These are phyloP conservation scores for Mormyrus proboscirostris DNA, from an alignment of 2,797 vertebrate genomes.

Conservation along the genomic window DNA sequence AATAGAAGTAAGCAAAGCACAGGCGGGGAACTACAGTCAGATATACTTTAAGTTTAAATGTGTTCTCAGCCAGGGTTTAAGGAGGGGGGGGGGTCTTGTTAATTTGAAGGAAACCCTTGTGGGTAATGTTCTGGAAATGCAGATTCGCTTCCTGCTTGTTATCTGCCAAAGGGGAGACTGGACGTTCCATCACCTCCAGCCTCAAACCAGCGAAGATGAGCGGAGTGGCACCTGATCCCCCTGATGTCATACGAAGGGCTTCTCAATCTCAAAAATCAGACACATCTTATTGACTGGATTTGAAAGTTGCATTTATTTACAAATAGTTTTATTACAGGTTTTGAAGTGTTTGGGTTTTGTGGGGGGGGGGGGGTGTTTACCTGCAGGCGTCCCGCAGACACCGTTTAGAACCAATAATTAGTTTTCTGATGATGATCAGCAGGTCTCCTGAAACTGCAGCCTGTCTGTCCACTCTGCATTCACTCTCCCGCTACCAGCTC, in stretches of 20 bases:
- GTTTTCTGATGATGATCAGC: not conserved
- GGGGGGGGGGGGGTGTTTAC: not conserved
- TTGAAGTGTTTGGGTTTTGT: not conserved
- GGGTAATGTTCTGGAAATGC: not conserved
- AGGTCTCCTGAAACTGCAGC: not conserved
- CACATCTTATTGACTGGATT: not conserved
- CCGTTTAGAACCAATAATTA: not conserved
- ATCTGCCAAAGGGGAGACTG: not conserved
- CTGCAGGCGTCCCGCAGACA: not conserved
- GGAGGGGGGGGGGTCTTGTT: not conserved
- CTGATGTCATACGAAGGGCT: not conserved
- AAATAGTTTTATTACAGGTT: constrained; percentile 27
- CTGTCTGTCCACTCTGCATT: not conserved
- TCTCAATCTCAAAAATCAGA: not conserved
- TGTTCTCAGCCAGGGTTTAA: not conserved
- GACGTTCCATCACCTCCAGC: not conserved
- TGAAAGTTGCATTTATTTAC: constrained; percentile 21
- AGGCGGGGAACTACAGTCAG: not conserved
- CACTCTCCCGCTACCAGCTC: not conserved
- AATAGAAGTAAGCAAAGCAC: not conserved
- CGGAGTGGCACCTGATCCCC: not conserved
- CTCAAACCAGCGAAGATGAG: not conserved
- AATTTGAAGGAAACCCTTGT: constrained; percentile 6
- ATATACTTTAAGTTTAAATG: not conserved
- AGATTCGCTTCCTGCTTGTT: not conserved